A percentile compares a stretch with the other conserved stretches of the same genome.
Evolutionary conservation across 2,797 vertebrate species (phyloP).

Genomic region (Pyrocephalus nanus): DNA sequence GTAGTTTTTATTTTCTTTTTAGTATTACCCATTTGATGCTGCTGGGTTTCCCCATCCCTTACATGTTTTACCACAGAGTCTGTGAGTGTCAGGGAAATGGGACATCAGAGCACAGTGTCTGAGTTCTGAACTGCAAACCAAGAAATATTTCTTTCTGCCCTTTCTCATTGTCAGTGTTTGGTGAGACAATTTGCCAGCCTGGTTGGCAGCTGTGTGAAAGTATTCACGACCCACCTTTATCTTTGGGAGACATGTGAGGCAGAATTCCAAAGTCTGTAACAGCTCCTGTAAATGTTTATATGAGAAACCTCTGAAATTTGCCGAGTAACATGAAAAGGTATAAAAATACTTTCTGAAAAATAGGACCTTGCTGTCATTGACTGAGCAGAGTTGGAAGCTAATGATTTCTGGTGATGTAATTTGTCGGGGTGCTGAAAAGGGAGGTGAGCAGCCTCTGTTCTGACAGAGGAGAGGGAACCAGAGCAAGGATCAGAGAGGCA

Average conservation of each 20-base stretch:
- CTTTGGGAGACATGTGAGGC: background rate
- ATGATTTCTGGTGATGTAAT: background rate
- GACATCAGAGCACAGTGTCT: background rate
- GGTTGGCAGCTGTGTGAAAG: background rate
- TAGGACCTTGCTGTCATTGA: background rate
- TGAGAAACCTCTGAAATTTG: background rate
- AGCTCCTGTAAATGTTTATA: background rate
- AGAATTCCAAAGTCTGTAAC: background rate
- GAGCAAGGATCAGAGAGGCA: background rate
- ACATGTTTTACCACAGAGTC: background rate
- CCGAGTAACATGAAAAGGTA: background rate
- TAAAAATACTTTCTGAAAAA: constrained; percentile 13
- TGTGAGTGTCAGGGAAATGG: background rate
- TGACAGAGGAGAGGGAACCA: background rate
- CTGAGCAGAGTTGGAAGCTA: background rate
- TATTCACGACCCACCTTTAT: background rate
- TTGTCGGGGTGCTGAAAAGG: background rate
- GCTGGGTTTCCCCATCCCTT: background rate
- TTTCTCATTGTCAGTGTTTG: background rate
- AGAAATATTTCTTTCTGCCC: background rate
- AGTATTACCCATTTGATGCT: background rate
- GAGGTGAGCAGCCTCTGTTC: background rate
- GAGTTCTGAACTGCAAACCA: background rate
- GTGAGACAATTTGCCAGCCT: background rate
- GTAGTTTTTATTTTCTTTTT: background rate